Evolutionary conservation across 2,113 vertebrate genomes (phyloP).

Genomic region (Papio anubis): DNA sequence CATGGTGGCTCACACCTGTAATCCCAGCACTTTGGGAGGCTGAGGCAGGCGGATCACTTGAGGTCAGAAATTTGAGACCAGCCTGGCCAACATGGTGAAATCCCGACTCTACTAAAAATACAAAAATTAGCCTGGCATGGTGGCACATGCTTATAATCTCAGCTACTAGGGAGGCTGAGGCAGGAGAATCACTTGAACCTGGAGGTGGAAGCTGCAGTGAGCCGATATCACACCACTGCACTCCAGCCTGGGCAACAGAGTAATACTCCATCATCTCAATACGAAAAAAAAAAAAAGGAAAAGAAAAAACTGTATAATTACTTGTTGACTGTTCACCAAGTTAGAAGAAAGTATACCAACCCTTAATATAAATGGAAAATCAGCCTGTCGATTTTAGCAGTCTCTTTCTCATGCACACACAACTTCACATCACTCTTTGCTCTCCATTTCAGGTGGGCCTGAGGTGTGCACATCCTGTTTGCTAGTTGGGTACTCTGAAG

Average conservation of each 20-base stretch:
- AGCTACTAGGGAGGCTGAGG: neutral
- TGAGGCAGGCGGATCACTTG: neutral
- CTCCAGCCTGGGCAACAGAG: neutral
- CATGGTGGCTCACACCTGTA: neutral
- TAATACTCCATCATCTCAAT: neutral
- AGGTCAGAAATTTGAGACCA: neutral
- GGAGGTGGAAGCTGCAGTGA: neutral
- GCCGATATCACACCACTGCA: neutral
- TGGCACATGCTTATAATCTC: neutral
- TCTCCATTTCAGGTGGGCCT: neutral
- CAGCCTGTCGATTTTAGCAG: neutral
- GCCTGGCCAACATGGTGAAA: neutral
- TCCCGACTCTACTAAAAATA: neutral
- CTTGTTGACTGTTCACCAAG: neutral
- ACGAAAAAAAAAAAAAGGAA: neutral
- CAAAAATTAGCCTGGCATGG: neutral
- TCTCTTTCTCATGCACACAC: neutral
- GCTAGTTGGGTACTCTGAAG: neutral
- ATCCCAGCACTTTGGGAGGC: neutral
- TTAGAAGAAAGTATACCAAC: neutral
- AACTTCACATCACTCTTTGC: neutral
- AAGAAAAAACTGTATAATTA: neutral
- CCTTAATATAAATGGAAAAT: constrained; percentile 21
- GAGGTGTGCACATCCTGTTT: neutral
- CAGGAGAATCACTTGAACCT: neutral